Conservation (phyloP, 2,888 invertebrate genomes). For the Nomada lathburiana region DNA sequence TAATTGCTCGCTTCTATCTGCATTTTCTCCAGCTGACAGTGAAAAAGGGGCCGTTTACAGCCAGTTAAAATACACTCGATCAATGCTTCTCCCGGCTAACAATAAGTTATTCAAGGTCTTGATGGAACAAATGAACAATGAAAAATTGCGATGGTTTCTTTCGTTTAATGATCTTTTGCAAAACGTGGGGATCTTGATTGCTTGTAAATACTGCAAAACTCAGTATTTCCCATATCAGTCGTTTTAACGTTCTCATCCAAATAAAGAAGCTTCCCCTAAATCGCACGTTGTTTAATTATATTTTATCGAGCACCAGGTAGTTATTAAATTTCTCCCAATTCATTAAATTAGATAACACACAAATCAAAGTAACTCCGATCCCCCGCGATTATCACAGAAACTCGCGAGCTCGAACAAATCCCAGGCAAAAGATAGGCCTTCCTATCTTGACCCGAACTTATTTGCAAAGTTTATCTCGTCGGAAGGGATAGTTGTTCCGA, state of each 20-base stretch:
- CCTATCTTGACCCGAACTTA: slow-evolving; percentile 1
- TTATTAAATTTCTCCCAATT: too few species aligned
- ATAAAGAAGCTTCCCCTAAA: too few species aligned
- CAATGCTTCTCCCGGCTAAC: slow-evolving; percentile 42
- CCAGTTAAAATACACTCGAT: slow-evolving; percentile 67
- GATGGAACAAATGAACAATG: slow-evolving; percentile 45
- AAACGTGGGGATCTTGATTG: not conserved
- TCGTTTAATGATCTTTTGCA: slow-evolving; percentile 25
- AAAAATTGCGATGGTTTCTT: slow-evolving; percentile 47
- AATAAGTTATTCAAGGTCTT: slow-evolving; percentile 45
- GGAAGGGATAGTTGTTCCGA: not conserved
- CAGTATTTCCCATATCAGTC: too few species aligned
- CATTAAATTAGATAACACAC: not conserved
- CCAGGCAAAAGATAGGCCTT: not conserved
- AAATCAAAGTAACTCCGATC: not conserved
- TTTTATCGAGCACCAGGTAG: too few species aligned
- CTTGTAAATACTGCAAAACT: too few species aligned
- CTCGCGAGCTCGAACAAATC: not conserved
- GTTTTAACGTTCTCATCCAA: too few species aligned
- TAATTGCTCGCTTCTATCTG: slow-evolving; percentile 48
- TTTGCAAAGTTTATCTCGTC: slow-evolving; percentile 16
- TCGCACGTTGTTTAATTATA: too few species aligned
- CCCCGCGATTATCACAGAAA: not conserved
- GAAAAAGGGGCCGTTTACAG: slow-evolving; percentile 62
- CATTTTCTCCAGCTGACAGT: slow-evolving; percentile 53